Base-by-base conservation (phyloP, 2,113 vertebrate genomes). In the Elaphurus davidianus region DNA sequence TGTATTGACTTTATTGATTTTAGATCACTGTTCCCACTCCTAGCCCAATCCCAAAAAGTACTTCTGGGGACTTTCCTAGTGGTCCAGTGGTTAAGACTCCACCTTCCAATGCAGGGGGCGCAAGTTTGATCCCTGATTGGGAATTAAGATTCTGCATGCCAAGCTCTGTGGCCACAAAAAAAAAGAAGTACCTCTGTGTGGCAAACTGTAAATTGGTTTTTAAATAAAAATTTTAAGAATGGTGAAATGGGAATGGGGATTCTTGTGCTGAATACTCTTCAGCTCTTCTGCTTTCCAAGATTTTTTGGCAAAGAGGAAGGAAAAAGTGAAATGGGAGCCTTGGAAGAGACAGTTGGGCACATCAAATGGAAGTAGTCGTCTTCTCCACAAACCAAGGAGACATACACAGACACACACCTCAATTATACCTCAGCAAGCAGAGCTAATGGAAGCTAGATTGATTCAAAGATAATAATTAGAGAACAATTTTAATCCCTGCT, bases 391-490 rank as follows among this genome's bases (percentile, higher is more conserved):
- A 60, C 50, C 88, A 55, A 64, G 62, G 81, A 87, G 6, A 92
- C 19, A 6, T 79, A 19, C 43, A n/a, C 59, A 45, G 15, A 27
- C 55, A 43, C 36, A 57, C 97, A 43, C 97, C 98, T 98, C 98
- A 98, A 98, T 99, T 98, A 99, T 92, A 98, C 98, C 98, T 98
- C 79, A 27, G 96, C 98, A 91, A 99, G 98, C 96, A 79, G 98
- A 98, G 98, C 13, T 98, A 98, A 99, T 99, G 98, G 98, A 98
- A 88, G 97, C 97, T 81, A 97, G 98, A 99, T 98, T 98, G 98
- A 98, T 98, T 99, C 98, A 97, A 98, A 99, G 97, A 86, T 97
- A 98, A 98, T 98, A 99, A 99, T 99, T 99, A 99, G 98, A 98
- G 98, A 95, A 97, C 98, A 98, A 97, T 98, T 97, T 98, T 30